Conservation (phyloP, 2,113 vertebrate genomes). For the Elaphurus davidianus region DNA sequence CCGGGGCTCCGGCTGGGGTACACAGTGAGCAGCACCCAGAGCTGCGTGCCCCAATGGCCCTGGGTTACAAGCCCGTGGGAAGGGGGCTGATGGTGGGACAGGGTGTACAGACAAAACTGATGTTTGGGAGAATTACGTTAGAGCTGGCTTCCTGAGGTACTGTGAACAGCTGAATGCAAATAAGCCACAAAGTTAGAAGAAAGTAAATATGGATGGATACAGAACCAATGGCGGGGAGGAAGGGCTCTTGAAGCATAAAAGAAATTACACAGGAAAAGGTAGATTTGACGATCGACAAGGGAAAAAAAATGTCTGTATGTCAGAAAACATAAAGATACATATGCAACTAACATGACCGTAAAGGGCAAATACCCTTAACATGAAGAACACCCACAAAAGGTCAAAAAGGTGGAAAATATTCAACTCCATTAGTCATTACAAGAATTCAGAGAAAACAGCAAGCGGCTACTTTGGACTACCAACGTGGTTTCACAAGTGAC, state of each 20-base stretch:
- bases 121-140: not conserved
- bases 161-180: not conserved
- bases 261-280: not conserved
- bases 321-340: not conserved
- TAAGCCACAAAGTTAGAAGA: not conserved
- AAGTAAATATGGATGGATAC: not conserved
- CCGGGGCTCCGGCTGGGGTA: fast-evolving
- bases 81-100: too few species aligned
- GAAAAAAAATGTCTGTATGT: not conserved
- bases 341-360: fast-evolving
- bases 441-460: not conserved
- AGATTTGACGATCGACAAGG: not conserved
- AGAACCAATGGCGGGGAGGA: not conserved
- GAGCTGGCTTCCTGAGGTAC: not conserved
- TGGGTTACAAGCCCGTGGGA: not conserved
- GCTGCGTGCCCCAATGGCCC: too few species aligned
- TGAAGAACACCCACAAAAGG: not conserved
- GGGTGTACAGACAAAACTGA: not conserved
- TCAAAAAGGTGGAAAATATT: not conserved
- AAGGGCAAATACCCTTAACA: fast-evolving
- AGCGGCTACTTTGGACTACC: not conserved
- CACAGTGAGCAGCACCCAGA: fast-evolving
- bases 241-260: not conserved
- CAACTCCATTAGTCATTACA: not conserved
- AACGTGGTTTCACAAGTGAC: not conserved